Percentiles rank a stretch among this genome's conserved stretches.
Evolutionary conservation across 2,113 vertebrate genomes (phyloP).

Genomic region (Paradoxurus hermaphroditus): DNA sequence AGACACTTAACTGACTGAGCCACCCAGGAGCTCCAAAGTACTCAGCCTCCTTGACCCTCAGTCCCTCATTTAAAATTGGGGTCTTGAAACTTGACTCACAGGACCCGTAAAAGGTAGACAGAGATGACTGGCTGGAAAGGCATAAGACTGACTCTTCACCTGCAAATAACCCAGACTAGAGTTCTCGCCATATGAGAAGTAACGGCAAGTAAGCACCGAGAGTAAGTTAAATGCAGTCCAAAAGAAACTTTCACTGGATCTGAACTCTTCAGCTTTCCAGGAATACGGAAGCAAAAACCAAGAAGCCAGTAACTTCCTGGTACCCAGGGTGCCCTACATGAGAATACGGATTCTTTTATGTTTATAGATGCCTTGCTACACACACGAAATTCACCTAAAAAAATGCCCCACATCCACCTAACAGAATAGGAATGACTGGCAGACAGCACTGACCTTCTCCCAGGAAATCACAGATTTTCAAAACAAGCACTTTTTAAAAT

Average conservation of each 20-base stretch:
- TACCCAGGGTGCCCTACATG: neutral
- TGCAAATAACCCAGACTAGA: too few relatives aligned
- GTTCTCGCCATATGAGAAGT: too few relatives aligned
- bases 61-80: neutral
- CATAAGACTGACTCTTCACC: too few relatives aligned
- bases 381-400: conserved; percentile 13
- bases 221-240: too few relatives aligned
- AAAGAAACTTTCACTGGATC: conserved; percentile 21
- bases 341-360: neutral
- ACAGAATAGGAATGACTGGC: neutral
- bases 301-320: neutral
- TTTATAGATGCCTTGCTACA: neutral
- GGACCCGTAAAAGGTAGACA: neutral
- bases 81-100: neutral
- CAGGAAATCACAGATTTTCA: conserved; percentile 6
- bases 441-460: neutral
- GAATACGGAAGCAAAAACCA: neutral
- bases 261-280: neutral
- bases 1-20: too few relatives aligned
- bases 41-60: neutral
- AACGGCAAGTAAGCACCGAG: too few relatives aligned
- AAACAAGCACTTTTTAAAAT: conserved; percentile 20
- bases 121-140: neutral
- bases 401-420: neutral
- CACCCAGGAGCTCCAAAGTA: neutral